These are phyloP conservation scores for Synodontis membranacea DNA, from an alignment of 2,113 vertebrate genomes.

Conservation along the genomic window DNA sequence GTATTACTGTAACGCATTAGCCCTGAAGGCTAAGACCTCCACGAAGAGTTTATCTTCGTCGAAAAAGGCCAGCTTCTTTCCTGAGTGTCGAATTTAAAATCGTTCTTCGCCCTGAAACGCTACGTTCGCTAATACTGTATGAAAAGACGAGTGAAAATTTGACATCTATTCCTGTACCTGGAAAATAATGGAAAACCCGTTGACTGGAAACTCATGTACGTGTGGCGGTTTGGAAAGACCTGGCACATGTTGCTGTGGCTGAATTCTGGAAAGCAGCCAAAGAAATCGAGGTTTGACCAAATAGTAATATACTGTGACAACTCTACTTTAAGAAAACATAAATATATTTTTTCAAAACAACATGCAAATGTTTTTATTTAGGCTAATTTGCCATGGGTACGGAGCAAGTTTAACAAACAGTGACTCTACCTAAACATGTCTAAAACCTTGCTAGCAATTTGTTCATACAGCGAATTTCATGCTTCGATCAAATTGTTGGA, in stretches of 20 bases:
- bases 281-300: not conserved
- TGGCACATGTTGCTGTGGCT: not conserved
- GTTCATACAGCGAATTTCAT: not conserved
- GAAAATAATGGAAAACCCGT: not conserved
- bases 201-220: not conserved
- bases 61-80: not conserved
- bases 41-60: conserved; percentile 18
- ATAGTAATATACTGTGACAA: not conserved
- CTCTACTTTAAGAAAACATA: not conserved
- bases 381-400: not conserved
- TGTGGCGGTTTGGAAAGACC: not conserved
- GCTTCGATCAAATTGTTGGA: not conserved
- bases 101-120: not conserved
- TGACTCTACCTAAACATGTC: not conserved
- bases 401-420: not conserved
- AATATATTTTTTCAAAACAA: not conserved
- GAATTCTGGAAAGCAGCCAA: not conserved
- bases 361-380: not conserved
- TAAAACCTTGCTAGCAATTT: not conserved
- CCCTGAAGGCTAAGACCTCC: conserved; percentile 41
- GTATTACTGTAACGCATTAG: conserved; percentile 67
- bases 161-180: not conserved
- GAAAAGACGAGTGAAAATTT: not conserved
- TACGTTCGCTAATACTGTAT: not conserved
- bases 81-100: not conserved